A percentile compares a stretch with the other conserved stretches of the same genome.
phyloP scores from a whole-genome alignment of 2,888 invertebrate species.

The Eristalis pertinax region DNA sequence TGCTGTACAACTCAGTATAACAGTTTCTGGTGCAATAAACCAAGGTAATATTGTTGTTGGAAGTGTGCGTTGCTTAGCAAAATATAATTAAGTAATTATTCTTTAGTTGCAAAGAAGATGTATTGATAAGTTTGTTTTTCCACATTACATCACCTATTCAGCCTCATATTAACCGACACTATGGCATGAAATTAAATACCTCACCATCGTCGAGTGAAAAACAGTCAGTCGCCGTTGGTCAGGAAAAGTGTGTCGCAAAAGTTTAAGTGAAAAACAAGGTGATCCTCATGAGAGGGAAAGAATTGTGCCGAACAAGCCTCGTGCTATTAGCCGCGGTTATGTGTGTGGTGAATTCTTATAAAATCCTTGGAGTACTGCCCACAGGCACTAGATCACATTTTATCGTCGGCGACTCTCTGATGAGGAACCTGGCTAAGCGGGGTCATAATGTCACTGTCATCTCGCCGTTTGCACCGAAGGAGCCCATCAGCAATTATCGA shows the following conservation, averaged over 20 bases:
- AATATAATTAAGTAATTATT: not conserved
- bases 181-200: not conserved
- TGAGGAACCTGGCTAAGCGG: slow-evolving; percentile 76
- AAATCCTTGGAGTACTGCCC: slow-evolving; percentile 21
- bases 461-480: slow-evolving; percentile 76
- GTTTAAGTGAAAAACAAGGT: not conserved
- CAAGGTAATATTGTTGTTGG: no score
- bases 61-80: no score
- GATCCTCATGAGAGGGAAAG: slow-evolving; percentile 4
- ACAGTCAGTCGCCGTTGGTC: no score
- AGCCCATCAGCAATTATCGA: slow-evolving; percentile 75
- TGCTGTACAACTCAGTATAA: no score
- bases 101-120: not conserved
- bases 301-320: not conserved
- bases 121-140: not conserved
- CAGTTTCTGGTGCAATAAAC: no score
- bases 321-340: slow-evolving; percentile 1
- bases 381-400: slow-evolving; percentile 20
- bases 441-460: slow-evolving; percentile 80
- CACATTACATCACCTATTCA: not conserved
- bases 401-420: slow-evolving; percentile 77
- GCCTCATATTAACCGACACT: not conserved
- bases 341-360: not conserved
- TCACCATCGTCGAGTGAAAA: not conserved
- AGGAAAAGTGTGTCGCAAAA: not conserved